Conservation (phyloP, 2,888 invertebrate species). For the Macaria liturata region DNA sequence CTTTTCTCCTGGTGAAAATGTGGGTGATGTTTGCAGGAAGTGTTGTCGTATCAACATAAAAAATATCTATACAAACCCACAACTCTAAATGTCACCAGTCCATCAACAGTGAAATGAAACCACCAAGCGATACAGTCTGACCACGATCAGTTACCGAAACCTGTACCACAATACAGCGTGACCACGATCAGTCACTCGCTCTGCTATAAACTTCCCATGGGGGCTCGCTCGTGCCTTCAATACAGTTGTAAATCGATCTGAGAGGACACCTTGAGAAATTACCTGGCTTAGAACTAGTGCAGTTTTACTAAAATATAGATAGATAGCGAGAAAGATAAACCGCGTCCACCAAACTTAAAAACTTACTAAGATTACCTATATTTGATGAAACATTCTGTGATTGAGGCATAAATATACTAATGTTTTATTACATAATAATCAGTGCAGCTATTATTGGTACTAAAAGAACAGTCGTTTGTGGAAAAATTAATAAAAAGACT, state of each 20-base stretch:
- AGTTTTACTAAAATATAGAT: no score
- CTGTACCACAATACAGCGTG: conserved; percentile 15
- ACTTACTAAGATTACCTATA: no score
- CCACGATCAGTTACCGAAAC: conserved; percentile 3
- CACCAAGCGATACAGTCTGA: conserved; percentile 18
- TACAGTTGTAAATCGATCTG: conserved; percentile 31
- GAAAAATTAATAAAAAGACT: no score
- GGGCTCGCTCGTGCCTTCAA: conserved; percentile 25
- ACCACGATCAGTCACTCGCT: conserved; percentile 2
- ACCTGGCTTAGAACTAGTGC: background rate
- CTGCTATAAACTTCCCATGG: conserved; percentile 6
- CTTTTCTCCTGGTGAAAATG: background rate
- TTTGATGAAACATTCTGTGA: no score
- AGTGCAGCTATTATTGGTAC: no score
- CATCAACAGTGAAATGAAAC: conserved; percentile 13
- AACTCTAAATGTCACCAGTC: conserved; percentile 2
- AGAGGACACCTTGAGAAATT: conserved; percentile 19
- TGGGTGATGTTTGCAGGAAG: no score
- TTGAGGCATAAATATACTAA: no score
- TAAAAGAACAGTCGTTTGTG: no score
- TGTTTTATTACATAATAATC: no score
- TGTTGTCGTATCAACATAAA: no score
- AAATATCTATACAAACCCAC: background rate
- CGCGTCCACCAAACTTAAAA: no score
- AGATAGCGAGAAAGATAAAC: no score